Base-by-base conservation (phyloP, 2,797 vertebrate species). In the Pangasius mekongensis region DNA sequence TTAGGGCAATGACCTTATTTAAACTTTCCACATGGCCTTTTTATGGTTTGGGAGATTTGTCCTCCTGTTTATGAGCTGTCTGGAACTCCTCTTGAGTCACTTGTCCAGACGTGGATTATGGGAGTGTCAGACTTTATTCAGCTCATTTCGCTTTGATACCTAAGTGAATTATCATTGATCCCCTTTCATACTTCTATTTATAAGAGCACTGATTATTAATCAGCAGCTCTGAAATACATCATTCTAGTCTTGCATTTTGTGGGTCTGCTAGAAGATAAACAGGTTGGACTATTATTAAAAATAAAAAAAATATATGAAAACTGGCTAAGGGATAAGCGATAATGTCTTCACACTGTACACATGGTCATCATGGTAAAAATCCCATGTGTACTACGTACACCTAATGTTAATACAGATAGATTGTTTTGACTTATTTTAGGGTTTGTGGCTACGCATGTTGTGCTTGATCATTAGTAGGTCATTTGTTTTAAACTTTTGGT, bases 101-200 rank as follows among this genome's bases (percentile, higher is more conserved):
- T 83, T 49, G 62, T 87, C 71, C 33, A 58, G 74, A 85, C 36
- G 49, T 87, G 66, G 52, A 91, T 86, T 80, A 52, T 33, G n/a
- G 77, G 52, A 71, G 36, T n/a, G 87, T 78, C 73, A 14, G 39
- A 10, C 14, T 30, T 76, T 60, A 43, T 86, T 76, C 58, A 4
- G n/a, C 20, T 71, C 30, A 36, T 84, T 88, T 90, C 69, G 47
- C 86, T 85, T 80, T 82, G 49, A 80, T 87, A 71, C 83, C 78
- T 71, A 80, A 90, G 64, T 58, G 87, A 52, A 89, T 91, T 80
- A 89, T 80, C 86, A 18, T 84, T 80, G 49, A 91, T 82, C 87
- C 83, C 14, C 74, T 69, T 90, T 60, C n/a, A 85, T 87, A 73
- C 22, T n/a, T 73, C 86, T 87, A 86, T 89, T 91, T 83, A 89